These are phyloP conservation scores for Eupithecia vulgata DNA, from an alignment of 2,888 invertebrate species.

Conservation along the genomic window DNA sequence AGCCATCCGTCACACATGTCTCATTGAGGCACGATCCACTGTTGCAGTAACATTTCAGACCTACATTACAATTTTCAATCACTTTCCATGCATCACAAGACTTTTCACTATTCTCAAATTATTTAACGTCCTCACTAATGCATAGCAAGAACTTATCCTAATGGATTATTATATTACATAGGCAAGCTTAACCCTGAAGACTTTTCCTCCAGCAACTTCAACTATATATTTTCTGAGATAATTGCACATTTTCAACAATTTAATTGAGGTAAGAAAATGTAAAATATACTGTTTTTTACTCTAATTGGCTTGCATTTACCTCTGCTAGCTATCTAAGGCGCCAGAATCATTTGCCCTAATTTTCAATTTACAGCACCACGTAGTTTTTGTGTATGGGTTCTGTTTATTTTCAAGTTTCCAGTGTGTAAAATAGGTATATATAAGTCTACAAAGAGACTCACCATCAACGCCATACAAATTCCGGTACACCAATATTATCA, in stretches of 20 bases:
- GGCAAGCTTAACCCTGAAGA: no score
- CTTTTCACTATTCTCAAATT: neutral
- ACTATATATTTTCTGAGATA: neutral
- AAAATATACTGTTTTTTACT: neutral
- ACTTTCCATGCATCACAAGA: neutral
- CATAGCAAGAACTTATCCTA: no score
- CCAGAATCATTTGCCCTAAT: neutral
- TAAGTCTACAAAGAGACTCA: slow-evolving; percentile 52
- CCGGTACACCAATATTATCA: slow-evolving; percentile 62
- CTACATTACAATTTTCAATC: slow-evolving; percentile 65
- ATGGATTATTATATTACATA: no score
- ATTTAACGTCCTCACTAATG: no score
- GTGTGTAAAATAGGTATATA: neutral
- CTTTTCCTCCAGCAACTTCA: no score
- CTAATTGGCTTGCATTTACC: neutral
- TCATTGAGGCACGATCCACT: slow-evolving; percentile 90
- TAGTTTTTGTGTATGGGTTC: neutral
- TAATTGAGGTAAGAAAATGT: neutral
- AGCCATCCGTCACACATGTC: slow-evolving; percentile 95
- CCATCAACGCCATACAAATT: slow-evolving; percentile 67
- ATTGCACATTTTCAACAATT: neutral
- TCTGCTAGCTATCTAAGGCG: neutral
- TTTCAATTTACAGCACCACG: neutral
- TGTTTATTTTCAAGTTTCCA: neutral
- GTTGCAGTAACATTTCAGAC: slow-evolving; percentile 94